Base-by-base conservation (phyloP, 2,113 vertebrate genomes). In the Nothobranchius kuhntae region DNA sequence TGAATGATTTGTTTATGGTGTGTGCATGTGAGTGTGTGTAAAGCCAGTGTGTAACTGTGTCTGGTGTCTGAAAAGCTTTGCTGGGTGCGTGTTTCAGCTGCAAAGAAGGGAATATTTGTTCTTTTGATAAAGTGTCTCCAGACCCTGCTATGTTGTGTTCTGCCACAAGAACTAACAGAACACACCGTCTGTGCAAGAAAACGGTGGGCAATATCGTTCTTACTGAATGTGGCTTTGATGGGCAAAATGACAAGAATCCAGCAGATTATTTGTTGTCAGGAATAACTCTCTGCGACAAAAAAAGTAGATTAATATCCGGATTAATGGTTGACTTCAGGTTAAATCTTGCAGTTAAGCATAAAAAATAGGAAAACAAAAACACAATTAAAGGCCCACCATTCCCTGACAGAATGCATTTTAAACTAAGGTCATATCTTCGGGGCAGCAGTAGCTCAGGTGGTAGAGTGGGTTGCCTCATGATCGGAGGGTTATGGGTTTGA, bases 1-100 rank as follows among this genome's bases (percentile, higher is more conserved):
- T 68, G 54, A 59, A 78, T 55, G 53, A 67, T 51, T 62, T 55
- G 40, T 76, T 55, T 48, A 45, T 61, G 57, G 47, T 59, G 40
- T 51, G 60, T 45, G 53, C 13, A 0, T 14, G 47, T 40, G 52
- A 21, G 21, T 21, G 21, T 21, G 24, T 75, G 65, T 26, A 61
- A 62, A 40, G 12, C 2, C 8, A 45, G 36, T 7, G 14, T 74
- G 45, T 13, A 40, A 38, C 3, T 54, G 2, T 38, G 42, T 55
- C 30, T 30, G 30, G 30, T 30, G 30, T 30, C 30, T 4, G 30
- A 30, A 30, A 30, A 30, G 30, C 30, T 30, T 4, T 30, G 30
- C 30, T 30, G 30, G 4, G 30, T 30, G 30, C 30, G 9, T 36
- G 57, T 38, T 13, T 10, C 17, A 47, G 26, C 13, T 42, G 58